phyloP scores from a whole-genome alignment of 2,113 vertebrate species.

The Lepus europaeus region DNA sequence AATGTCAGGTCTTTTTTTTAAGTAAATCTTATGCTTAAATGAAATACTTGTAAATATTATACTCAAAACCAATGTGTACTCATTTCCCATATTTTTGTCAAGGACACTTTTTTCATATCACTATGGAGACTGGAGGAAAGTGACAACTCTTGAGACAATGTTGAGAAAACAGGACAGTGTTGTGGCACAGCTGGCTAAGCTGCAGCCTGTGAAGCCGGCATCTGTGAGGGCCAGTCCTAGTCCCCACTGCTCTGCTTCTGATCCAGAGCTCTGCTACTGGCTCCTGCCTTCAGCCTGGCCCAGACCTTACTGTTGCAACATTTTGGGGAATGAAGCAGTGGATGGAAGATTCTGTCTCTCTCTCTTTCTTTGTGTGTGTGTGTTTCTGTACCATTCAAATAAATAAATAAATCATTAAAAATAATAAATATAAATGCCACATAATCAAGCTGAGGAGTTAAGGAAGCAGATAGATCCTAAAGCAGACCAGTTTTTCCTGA shows the following conservation, averaged over 20 bases:
- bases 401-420: no score
- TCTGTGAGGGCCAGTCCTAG: no score
- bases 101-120: slow-evolving; percentile 25
- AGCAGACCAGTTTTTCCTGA: background rate
- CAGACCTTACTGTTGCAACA: no score
- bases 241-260: no score
- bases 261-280: no score
- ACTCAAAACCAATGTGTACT: background rate
- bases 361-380: no score
- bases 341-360: no score
- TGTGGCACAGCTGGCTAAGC: no score
- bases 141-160: slow-evolving; percentile 24
- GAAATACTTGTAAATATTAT: background rate
- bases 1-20: background rate
- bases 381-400: no score
- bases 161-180: background rate
- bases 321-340: no score
- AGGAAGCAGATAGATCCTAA: background rate
- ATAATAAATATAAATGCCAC: background rate
- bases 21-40: background rate
- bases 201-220: no score
- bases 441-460: background rate
- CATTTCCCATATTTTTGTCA: slow-evolving; percentile 10
- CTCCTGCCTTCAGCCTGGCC: no score
- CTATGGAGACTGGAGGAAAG: background rate